Percentiles rank a stretch among this genome's conserved stretches.
Conservation (phyloP, 2,888 invertebrate species). For the Ochlodes sylvanus region DNA sequence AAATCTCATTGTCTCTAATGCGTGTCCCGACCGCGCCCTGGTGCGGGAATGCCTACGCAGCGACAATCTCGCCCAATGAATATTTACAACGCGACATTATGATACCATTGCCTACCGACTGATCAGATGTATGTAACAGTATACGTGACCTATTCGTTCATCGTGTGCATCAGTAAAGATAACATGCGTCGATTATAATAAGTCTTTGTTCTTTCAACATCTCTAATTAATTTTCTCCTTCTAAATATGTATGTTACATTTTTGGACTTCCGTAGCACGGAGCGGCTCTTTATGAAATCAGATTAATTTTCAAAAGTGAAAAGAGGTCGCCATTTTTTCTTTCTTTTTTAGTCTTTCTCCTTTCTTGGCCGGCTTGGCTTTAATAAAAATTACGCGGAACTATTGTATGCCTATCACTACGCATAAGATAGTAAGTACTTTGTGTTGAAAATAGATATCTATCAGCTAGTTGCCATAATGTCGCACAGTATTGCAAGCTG, state of each 20-base stretch:
- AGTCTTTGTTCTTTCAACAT: background rate
- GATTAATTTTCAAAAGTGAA: too few species aligned
- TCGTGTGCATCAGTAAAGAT: constrained; percentile 38
- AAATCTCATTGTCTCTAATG: constrained; percentile 82
- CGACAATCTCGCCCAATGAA: constrained; percentile 74
- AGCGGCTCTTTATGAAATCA: too few species aligned
- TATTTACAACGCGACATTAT: constrained; percentile 72
- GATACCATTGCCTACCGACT: constrained; percentile 55
- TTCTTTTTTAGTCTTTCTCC: too few species aligned
- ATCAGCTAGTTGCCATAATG: constrained; percentile 24
- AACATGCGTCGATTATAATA: too few species aligned
- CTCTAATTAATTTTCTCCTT: background rate
- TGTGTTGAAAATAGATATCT: constrained; percentile 14
- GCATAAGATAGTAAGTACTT: background rate
- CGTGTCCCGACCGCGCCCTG: constrained; percentile 70
- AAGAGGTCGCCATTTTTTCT: too few species aligned
- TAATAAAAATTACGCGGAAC: too few species aligned
- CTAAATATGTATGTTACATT: too few species aligned
- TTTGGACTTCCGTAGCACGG: too few species aligned
- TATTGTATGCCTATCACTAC: constrained; percentile 13
- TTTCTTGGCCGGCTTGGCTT: too few species aligned
- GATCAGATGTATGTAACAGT: constrained; percentile 54
- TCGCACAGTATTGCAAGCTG: constrained; percentile 39
- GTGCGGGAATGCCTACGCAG: constrained; percentile 70
- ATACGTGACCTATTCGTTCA: constrained; percentile 53